Conservation (phyloP, 1,140 invertebrate species). For the Drosophila bocqueti region DNA sequence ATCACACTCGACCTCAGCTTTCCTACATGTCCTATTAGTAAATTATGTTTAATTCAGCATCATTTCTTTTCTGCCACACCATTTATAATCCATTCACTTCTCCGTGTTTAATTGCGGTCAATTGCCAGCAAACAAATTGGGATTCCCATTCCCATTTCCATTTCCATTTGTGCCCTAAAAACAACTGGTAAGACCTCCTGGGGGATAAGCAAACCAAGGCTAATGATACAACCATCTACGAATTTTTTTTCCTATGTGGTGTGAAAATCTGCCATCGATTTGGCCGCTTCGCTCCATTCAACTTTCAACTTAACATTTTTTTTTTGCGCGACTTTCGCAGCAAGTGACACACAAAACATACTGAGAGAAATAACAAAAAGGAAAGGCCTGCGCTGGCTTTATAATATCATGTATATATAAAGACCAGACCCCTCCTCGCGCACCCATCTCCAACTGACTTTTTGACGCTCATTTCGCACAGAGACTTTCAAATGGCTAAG, state of each 20-base stretch:
- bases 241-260: slow-evolving; percentile 13
- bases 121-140: slow-evolving; percentile 34
- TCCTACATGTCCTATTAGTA: neutral
- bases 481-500: slow-evolving; percentile 74
- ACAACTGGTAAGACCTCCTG: slow-evolving; percentile 43
- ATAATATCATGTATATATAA: slow-evolving; percentile 1
- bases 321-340: slow-evolving; percentile 72
- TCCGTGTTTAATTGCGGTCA: slow-evolving; percentile 48
- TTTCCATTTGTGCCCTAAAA: slow-evolving; percentile 41
- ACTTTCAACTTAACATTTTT: slow-evolving; percentile 71
- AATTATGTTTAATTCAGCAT: neutral
- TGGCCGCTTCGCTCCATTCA: slow-evolving; percentile 50
- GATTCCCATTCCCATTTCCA: slow-evolving; percentile 36
- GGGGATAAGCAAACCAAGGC: slow-evolving; percentile 51
- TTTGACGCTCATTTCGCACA: slow-evolving; percentile 66
- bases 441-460: slow-evolving; percentile 35
- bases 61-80: neutral
- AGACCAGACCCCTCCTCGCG: slow-evolving; percentile 3
- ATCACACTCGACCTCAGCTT: too few relatives aligned
- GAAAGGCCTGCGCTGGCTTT: slow-evolving; percentile 54
- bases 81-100: slow-evolving; percentile 57
- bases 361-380: slow-evolving; percentile 55
- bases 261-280: slow-evolving; percentile 56
- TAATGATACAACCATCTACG: slow-evolving; percentile 54
- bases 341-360: slow-evolving; percentile 70